phyloP scores from a whole-genome alignment of 2,888 invertebrate genomes.

The Meiosimyza decipiens region DNA sequence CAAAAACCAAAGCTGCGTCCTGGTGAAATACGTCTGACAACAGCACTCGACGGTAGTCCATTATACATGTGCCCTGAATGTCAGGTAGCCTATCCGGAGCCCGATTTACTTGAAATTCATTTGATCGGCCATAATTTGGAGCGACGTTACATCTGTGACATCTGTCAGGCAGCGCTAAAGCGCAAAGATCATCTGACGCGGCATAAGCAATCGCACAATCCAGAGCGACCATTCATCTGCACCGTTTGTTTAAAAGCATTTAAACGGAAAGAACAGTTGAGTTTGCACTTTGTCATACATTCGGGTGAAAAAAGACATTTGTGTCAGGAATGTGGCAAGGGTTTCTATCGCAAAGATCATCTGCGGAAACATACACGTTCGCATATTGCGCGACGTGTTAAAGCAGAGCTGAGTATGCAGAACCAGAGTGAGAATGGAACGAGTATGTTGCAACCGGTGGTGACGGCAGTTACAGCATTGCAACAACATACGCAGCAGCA shows the following conservation, averaged over 20 bases:
- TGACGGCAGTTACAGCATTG: constrained; percentile 55
- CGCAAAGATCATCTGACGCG: constrained; percentile 88
- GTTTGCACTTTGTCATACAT: constrained; percentile 89
- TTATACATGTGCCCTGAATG: constrained; percentile 89
- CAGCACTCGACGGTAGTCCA: constrained; percentile 84
- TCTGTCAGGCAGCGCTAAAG: constrained; percentile 88
- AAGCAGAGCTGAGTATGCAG: constrained; percentile 72
- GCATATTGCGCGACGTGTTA: constrained; percentile 84
- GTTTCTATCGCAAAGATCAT: constrained; percentile 89
- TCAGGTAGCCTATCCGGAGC: constrained; percentile 89
- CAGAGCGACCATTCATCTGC: constrained; percentile 87
- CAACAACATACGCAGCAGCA: constrained; percentile 60
- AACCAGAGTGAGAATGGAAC: constrained; percentile 64
- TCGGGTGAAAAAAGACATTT: constrained; percentile 87
- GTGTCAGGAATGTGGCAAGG: constrained; percentile 88
- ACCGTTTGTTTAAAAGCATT: constrained; percentile 88
- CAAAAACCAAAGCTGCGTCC: constrained; percentile 84
- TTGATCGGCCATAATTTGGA: constrained; percentile 86
- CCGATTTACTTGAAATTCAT: constrained; percentile 84
- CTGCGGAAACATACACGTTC: constrained; percentile 85
- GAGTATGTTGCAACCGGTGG: constrained; percentile 64
- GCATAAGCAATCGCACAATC: constrained; percentile 90
- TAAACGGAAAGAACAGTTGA: constrained; percentile 88
- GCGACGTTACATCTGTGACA: constrained; percentile 86
- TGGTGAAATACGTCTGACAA: constrained; percentile 83